Evolutionary conservation across 2,888 invertebrate genomes (phyloP).

Genomic region (Leptinotarsa tumamoca): DNA sequence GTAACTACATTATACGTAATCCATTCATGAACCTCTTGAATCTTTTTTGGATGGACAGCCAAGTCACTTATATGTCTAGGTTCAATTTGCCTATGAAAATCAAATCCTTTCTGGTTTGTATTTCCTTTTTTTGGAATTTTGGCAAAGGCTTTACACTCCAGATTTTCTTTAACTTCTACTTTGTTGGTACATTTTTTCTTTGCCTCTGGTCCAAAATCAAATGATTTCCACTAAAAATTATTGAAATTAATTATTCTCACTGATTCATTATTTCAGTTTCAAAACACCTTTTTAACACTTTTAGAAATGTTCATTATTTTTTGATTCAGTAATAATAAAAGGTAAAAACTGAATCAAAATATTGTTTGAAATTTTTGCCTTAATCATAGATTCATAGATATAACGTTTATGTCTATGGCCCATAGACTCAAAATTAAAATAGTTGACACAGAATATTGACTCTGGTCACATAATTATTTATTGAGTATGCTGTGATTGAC

Average conservation of each 20-base stretch:
- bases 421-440: too few relatives aligned
- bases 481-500: too few relatives aligned
- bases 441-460: too few relatives aligned
- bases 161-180: conserved; percentile 11
- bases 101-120: conserved; percentile 52
- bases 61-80: conserved; percentile 74
- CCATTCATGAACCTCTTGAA: conserved; percentile 80
- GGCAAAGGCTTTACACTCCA: neutral
- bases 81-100: conserved; percentile 74
- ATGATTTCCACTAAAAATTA: conserved; percentile 53
- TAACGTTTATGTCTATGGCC: too few relatives aligned
- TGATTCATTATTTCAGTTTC: neutral
- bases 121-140: conserved; percentile 1
- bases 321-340: neutral
- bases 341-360: neutral
- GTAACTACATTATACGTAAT: conserved; percentile 61
- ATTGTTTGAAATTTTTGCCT: neutral
- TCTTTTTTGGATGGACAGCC: conserved; percentile 81
- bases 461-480: too few relatives aligned
- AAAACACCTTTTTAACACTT: conserved; percentile 8
- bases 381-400: neutral
- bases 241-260: neutral
- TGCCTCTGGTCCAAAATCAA: conserved; percentile 55
- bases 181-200: conserved; percentile 30
- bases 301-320: conserved; percentile 8